A percentile compares a stretch with the other conserved stretches of the same genome.
These are phyloP conservation scores for Balaeniceps rex DNA, from an alignment of 2,113 vertebrate genomes.

Conservation along the genomic window DNA sequence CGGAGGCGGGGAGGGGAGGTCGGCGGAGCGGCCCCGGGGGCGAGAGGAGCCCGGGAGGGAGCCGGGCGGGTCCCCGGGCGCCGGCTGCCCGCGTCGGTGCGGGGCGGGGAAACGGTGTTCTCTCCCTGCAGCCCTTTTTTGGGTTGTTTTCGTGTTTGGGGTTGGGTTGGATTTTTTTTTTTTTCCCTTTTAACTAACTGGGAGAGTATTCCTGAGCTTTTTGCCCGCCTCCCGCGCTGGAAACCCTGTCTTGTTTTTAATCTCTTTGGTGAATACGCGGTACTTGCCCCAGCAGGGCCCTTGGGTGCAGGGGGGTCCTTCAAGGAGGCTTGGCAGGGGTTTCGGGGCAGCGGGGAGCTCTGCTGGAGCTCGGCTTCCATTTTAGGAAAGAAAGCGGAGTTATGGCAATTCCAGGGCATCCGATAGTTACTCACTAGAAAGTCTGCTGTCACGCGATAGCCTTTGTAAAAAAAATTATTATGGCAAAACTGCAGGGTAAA, in stretches of 20 bases:
- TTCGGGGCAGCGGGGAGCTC: not conserved
- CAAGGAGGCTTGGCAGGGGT: not conserved
- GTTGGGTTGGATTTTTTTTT: no score
- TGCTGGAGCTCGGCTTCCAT: slow-evolving; percentile 15
- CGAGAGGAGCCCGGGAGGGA: not conserved
- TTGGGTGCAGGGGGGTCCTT: not conserved
- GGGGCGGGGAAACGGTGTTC: no score
- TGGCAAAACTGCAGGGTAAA: not conserved
- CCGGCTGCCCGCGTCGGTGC: not conserved
- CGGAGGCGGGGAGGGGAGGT: not conserved
- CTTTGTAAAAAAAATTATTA: not conserved
- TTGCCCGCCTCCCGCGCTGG: not conserved
- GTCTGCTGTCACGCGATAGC: not conserved
- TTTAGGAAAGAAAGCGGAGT: slow-evolving; percentile 16
- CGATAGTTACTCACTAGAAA: not conserved
- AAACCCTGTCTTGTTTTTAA: not conserved
- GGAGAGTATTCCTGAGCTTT: not conserved
- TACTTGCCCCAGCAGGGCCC: rapidly evolving
- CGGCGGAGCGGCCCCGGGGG: no score
- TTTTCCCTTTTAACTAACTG: not conserved
- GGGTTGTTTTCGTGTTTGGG: not conserved
- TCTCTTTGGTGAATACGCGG: rapidly evolving
- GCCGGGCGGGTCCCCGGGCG: not conserved
- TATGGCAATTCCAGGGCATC: not conserved
- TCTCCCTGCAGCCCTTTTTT: not conserved